These are phyloP conservation scores for Nycticebus coucang DNA, from an alignment of 2,113 vertebrate species.

Conservation along the genomic window DNA sequence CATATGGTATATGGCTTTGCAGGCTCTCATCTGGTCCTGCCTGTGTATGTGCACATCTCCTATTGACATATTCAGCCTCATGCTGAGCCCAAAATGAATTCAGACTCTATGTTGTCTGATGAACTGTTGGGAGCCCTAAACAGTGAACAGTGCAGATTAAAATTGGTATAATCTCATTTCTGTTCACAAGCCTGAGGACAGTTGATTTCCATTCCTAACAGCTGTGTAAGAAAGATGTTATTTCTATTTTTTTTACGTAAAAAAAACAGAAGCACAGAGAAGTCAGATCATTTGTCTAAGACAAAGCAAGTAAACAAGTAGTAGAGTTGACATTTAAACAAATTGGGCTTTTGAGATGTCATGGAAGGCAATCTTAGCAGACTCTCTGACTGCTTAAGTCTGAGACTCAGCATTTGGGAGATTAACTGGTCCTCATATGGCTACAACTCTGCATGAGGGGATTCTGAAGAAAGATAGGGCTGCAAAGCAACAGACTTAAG, in stretches of 20 bases:
- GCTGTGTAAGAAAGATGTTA: not conserved
- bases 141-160: not conserved
- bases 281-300: not conserved
- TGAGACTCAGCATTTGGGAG: not conserved
- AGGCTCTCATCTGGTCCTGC: not conserved
- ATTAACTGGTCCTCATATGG: not conserved
- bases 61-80: not conserved
- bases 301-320: not conserved
- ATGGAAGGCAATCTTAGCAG: not conserved
- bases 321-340: not conserved
- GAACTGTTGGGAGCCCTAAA: not conserved
- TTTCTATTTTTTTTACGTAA: not conserved
- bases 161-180: not conserved
- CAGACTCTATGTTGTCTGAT: not conserved
- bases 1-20: not conserved
- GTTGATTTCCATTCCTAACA: not conserved
- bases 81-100: not conserved
- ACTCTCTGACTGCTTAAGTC: not conserved
- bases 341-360: not conserved
- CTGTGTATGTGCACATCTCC: not conserved
- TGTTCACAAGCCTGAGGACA: not conserved
- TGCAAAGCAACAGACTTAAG: not conserved
- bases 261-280: conserved; percentile 15
- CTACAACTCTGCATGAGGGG: rapidly evolving
- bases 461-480: not conserved